Conservation (phyloP, 2,888 invertebrate species). For the Latrodectus hesperus region DNA sequence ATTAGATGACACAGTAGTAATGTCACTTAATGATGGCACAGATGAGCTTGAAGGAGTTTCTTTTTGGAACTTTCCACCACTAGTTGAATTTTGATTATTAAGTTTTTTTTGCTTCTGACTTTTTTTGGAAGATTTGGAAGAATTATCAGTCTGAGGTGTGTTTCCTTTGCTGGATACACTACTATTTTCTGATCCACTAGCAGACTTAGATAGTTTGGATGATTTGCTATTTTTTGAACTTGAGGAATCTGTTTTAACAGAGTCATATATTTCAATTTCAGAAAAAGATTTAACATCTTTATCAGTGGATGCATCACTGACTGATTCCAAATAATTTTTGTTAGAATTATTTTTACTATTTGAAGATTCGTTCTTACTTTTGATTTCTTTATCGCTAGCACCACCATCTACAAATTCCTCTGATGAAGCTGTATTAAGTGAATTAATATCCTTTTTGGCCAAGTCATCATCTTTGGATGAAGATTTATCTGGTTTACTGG, state of each 20-base stretch:
- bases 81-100: neutral
- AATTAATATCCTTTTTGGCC: neutral
- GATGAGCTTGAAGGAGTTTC: conserved; percentile 29
- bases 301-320: conserved; percentile 52
- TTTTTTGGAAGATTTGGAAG: conserved; percentile 24
- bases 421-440: neutral
- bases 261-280: conserved; percentile 32
- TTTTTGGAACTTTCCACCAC: neutral
- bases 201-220: neutral
- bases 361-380: neutral
- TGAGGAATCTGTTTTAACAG: neutral
- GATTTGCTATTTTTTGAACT: neutral
- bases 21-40: conserved; percentile 59
- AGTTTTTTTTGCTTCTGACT: neutral
- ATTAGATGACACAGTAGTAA: conserved; percentile 53
- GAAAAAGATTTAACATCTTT: conserved; percentile 44
- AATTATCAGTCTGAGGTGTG: neutral
- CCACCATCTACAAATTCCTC: neutral
- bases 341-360: neutral
- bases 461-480: neutral
- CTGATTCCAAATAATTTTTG: conserved; percentile 51
- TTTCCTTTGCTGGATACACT: neutral
- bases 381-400: neutral
- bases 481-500: neutral
- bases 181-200: neutral